Conservation (phyloP, 1,140 invertebrate species). For the Octopus bimaculoides region DNA sequence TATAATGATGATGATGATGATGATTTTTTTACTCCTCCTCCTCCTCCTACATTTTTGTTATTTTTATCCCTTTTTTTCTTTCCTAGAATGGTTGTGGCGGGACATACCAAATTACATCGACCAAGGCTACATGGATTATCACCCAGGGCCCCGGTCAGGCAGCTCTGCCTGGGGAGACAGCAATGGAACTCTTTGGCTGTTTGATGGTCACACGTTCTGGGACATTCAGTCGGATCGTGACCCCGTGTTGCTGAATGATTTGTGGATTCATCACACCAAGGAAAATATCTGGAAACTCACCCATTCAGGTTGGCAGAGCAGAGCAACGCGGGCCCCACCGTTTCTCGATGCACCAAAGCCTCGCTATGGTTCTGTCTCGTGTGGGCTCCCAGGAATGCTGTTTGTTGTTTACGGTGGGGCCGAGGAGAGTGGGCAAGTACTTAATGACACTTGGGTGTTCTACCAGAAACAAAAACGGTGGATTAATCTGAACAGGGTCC, state of each 20-base stretch:
- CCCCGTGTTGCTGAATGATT: slow-evolving; percentile 30
- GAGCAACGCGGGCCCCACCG: background rate
- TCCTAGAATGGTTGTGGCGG: slow-evolving; percentile 26
- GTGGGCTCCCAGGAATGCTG: slow-evolving; percentile 23
- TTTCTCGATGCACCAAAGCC: slow-evolving; percentile 18
- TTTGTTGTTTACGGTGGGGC: slow-evolving; percentile 36
- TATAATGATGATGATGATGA: too few species aligned
- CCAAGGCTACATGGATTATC: background rate
- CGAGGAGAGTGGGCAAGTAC: slow-evolving; percentile 18
- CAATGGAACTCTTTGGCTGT: slow-evolving; percentile 29
- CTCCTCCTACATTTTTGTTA: too few species aligned
- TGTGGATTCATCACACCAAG: slow-evolving; percentile 26
- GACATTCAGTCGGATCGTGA: slow-evolving; percentile 16
- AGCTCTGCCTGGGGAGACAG: slow-evolving; percentile 21
- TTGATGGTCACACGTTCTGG: slow-evolving; percentile 32
- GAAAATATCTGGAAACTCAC: slow-evolving; percentile 24
- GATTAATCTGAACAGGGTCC: slow-evolving; percentile 20
- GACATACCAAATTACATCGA: slow-evolving; percentile 17
- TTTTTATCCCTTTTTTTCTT: slow-evolving; percentile 1
- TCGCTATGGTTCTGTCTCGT: slow-evolving; percentile 28
- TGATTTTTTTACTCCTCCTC: too few species aligned
- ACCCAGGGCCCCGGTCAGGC: slow-evolving; percentile 26
- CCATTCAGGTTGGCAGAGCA: slow-evolving; percentile 25
- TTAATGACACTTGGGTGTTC: slow-evolving; percentile 36
- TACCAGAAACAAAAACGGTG: slow-evolving; percentile 24